Evolutionary conservation across 2,797 vertebrate genomes (phyloP).

Genomic region (Anniella stebbinsi): DNA sequence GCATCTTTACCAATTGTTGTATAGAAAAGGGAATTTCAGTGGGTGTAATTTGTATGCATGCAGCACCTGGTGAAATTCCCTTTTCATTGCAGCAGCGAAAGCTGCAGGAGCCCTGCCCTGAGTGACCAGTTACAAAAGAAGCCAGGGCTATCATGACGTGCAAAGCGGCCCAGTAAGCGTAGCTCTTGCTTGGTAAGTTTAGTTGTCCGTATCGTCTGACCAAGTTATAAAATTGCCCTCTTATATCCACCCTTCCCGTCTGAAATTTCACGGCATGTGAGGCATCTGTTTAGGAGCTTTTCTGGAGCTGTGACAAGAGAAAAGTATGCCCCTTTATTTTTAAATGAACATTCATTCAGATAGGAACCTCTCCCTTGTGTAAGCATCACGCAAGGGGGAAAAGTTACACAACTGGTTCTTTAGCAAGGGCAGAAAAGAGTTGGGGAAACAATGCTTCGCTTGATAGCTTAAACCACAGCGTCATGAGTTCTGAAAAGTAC

Average conservation of each 20-base stretch:
- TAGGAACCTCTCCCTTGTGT: not conserved
- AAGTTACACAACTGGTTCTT: constrained; percentile 18
- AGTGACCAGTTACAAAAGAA: no score
- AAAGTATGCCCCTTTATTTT: not conserved
- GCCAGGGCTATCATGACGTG: no score
- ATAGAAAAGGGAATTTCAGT: no score
- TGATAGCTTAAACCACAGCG: constrained; percentile 20
- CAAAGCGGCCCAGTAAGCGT: not conserved
- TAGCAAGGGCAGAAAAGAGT: not conserved
- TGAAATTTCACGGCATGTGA: not conserved
- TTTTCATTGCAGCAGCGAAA: no score
- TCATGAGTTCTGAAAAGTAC: constrained; percentile 14
- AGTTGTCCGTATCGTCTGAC: not conserved
- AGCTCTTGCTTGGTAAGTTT: not conserved
- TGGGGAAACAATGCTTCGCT: constrained; percentile 12
- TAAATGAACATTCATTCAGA: not conserved
- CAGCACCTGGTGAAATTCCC: no score
- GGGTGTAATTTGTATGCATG: no score
- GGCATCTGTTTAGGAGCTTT: not conserved
- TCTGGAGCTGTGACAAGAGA: not conserved
- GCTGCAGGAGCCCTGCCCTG: no score
- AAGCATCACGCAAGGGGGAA: not conserved
- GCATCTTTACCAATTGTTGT: no score
- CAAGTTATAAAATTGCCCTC: not conserved
- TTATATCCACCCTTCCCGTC: not conserved